A percentile compares a stretch with the other conserved stretches of the same genome.
Evolutionary conservation across 2,888 invertebrate species (phyloP).

Genomic region (Pseudoips prasinana): DNA sequence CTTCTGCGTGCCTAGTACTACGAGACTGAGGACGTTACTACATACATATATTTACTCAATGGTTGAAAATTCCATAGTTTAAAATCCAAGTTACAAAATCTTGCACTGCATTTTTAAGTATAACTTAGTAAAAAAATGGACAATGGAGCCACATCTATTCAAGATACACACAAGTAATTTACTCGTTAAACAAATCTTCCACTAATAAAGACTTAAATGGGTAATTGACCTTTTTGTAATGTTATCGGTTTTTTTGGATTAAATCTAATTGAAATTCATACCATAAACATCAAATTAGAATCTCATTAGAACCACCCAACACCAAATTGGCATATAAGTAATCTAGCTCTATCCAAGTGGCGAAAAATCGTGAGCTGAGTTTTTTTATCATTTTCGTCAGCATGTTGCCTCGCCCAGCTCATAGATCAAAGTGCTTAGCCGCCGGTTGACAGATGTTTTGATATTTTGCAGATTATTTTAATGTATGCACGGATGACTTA

Average conservation of each 20-base stretch:
- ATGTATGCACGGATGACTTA: conserved; percentile 74
- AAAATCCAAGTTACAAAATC: no score
- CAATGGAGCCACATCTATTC: no score
- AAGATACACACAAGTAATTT: conserved; percentile 14
- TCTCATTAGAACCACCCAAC: conserved; percentile 38
- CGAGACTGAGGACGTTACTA: no score
- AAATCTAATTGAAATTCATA: conserved; percentile 32
- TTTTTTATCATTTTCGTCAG: conserved; percentile 37
- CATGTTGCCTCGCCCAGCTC: conserved; percentile 14
- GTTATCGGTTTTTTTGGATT: conserved; percentile 21
- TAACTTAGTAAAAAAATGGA: no score
- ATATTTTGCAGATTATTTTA: conserved; percentile 72
- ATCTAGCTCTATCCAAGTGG: conserved; percentile 38
- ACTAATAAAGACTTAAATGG: conserved; percentile 18
- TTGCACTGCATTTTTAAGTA: no score
- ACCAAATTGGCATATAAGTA: conserved; percentile 35
- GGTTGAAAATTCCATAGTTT: conserved; percentile 7
- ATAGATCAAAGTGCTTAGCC: conserved; percentile 67
- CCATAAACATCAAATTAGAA: conserved; percentile 40
- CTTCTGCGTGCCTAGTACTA: not conserved
- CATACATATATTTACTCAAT: no score
- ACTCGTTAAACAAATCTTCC: conserved; percentile 21
- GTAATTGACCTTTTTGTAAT: conserved; percentile 26
- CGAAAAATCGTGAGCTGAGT: conserved; percentile 38
- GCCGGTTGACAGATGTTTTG: conserved; percentile 75